Evolutionary conservation across 2,888 invertebrate species (phyloP).

Genomic region (Stenodema calcarata): DNA sequence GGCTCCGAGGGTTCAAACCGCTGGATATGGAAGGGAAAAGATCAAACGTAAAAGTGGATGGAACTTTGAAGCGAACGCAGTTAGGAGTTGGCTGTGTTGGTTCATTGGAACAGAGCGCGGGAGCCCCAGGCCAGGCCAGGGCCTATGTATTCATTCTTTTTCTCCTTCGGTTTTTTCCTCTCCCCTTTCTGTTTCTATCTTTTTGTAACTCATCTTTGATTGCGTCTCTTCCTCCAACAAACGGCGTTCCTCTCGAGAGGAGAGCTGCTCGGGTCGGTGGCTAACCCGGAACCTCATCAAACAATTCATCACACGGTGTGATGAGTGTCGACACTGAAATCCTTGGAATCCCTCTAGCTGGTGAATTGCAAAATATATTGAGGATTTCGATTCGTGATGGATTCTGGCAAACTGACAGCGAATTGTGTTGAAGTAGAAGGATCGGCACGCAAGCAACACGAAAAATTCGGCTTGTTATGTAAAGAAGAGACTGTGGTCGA

Average conservation of each 20-base stretch:
- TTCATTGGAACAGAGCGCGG: slow-evolving; percentile 1
- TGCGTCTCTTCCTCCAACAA: neutral
- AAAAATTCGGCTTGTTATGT: too few relatives aligned
- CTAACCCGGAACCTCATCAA: neutral
- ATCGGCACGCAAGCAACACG: too few relatives aligned
- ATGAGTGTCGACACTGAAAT: neutral
- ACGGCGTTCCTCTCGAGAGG: neutral
- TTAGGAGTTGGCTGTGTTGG: slow-evolving; percentile 9
- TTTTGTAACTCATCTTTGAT: neutral
- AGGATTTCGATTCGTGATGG: too few relatives aligned
- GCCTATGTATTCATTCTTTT: slow-evolving; percentile 5
- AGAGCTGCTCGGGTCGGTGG: neutral
- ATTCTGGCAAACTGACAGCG: too few relatives aligned
- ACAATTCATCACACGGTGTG: neutral
- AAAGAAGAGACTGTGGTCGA: too few relatives aligned
- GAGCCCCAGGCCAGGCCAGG: neutral
- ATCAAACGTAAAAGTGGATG: slow-evolving; percentile 29
- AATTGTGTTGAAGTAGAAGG: too few relatives aligned
- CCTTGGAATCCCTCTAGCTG: too few relatives aligned
- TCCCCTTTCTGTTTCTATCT: neutral
- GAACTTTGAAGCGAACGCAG: slow-evolving; percentile 4
- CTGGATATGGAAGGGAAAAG: slow-evolving; percentile 28
- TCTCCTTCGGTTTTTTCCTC: too few relatives aligned
- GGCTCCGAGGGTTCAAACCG: neutral
- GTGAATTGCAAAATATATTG: too few relatives aligned